Base-by-base conservation (phyloP, 2,113 vertebrate genomes). In the Chaenogobius annularis region DNA sequence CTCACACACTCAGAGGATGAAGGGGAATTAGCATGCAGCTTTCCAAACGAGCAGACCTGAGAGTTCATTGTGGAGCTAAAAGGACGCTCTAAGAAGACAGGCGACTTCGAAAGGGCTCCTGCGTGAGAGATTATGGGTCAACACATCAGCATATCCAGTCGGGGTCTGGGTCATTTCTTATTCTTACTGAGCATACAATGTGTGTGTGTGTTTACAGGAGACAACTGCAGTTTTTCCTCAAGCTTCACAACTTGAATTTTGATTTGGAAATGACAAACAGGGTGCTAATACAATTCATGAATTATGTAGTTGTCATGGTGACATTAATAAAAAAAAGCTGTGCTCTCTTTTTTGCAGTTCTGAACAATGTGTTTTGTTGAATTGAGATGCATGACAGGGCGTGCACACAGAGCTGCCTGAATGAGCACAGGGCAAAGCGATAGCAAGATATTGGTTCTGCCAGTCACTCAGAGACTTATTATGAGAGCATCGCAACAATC, bases 231-330 rank as follows among this genome's bases (percentile, higher is more conserved):
- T 79, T 82, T 74, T 62, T 80, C 73, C 66, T 17, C 59, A 78
- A 56, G 75, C 75, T 69, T 68, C 82, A 85, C 80, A 86, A 69
- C 80, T 80, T 85, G 80, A 93, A 92, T 91, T 86, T 89, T 85
- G 91, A 90, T 90, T 92, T 83, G 88, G 83, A 87, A 87, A 90
- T 89, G 90, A 93, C 88, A 92, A 93, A 93, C 91, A 88, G 88
- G 87, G 83, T 68, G 65, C 92, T 92, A 93, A 93, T 91, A 89
- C 90, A 90, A 91, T 90, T 91, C 92, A 92, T 92, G 90, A 92
- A 92, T 93, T 93, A 92, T 92, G 90, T 88, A 92, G 91, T 92
- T 91, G 90, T 93, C 92, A 92, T 85, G 86, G 89, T 68, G 90
- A 92, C 89, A 90, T 93, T 92, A 87, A 93, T 93, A 89, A 92